Evolutionary conservation across 2,113 vertebrate genomes (phyloP).

Genomic region (Turnix velox): DNA sequence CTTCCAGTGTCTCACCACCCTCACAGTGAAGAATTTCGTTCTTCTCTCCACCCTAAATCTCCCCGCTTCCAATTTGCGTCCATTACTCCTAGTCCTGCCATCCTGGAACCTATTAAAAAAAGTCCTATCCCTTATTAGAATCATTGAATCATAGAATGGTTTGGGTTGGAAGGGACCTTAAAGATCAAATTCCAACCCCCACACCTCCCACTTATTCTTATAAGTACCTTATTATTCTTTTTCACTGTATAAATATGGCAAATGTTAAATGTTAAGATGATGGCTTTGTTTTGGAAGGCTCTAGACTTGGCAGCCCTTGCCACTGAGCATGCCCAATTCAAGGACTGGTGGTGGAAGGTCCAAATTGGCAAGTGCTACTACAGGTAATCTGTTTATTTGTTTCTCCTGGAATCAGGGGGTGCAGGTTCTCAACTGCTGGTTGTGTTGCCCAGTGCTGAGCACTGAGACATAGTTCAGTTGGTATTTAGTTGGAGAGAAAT

Average conservation of each 20-base stretch:
- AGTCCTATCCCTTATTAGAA: no score
- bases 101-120: no score
- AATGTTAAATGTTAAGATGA: background rate
- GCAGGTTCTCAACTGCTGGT: background rate
- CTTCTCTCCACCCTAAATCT: no score
- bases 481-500: background rate
- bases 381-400: conserved; percentile 74
- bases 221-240: background rate
- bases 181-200: no score
- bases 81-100: no score
- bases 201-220: no score
- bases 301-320: conserved; percentile 93
- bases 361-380: conserved; percentile 98
- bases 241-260: background rate
- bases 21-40: no score
- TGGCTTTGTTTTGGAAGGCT: conserved; percentile 81
- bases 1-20: no score
- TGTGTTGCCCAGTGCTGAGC: background rate
- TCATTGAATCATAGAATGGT: no score
- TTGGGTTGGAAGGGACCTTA: no score
- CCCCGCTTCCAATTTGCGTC: no score
- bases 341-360: conserved; percentile 99
- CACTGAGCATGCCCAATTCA: conserved; percentile 92
- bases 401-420: background rate
- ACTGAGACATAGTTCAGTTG: background rate